A percentile compares a stretch with the other conserved stretches of the same genome.
These are phyloP conservation scores for Leucophenga maculata DNA, from an alignment of 2,888 invertebrate species.

Conservation along the genomic window DNA sequence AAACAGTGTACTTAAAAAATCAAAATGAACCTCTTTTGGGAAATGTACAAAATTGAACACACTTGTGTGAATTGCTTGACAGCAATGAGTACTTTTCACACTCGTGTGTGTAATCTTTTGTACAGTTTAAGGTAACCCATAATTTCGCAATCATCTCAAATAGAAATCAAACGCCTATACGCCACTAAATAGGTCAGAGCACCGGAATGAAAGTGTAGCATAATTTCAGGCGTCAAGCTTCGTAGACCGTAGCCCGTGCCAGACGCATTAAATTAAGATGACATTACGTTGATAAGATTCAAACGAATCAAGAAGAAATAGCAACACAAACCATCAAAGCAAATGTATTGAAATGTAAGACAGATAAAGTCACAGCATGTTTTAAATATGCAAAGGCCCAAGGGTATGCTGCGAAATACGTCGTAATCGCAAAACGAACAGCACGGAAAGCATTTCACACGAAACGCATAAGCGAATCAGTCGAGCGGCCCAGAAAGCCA, in stretches of 20 bases:
- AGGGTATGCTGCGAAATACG: conserved; percentile 36
- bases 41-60: no score
- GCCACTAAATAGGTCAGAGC: neutral
- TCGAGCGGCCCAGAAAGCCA: conserved; percentile 8
- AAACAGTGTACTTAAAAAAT: no score
- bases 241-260: neutral
- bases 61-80: no score
- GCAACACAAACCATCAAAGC: neutral
- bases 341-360: conserved; percentile 24
- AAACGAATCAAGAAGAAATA: conserved; percentile 6
- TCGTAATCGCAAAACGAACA: conserved; percentile 2
- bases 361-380: conserved; percentile 1
- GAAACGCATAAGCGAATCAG: neutral
- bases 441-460: neutral
- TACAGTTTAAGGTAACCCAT: neutral
- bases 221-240: conserved; percentile 31
- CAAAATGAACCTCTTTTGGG: no score
- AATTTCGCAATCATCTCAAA: conserved; percentile 15
- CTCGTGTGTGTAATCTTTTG: neutral
- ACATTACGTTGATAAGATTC: conserved; percentile 33
- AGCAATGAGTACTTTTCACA: no score
- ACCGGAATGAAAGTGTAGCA: conserved; percentile 33
- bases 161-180: conserved; percentile 6
- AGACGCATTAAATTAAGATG: conserved; percentile 39
- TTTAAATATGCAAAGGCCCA: conserved; percentile 48